Evolutionary conservation across 2,797 vertebrate genomes (phyloP).

Genomic region (Pseudochaenichthys georgianus): DNA sequence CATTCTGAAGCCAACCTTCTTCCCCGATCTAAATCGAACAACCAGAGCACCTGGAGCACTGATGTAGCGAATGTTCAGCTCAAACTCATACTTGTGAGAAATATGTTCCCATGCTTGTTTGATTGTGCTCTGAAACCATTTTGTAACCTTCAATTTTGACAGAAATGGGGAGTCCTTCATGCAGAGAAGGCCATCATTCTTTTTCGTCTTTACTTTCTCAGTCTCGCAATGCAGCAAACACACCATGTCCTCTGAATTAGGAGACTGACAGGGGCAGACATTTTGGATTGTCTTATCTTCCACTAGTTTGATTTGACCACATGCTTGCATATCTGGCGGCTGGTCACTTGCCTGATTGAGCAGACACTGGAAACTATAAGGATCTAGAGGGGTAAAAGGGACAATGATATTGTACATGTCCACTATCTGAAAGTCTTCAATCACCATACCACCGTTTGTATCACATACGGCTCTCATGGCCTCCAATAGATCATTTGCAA

Average conservation of each 20-base stretch:
- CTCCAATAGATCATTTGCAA: slow-evolving; percentile 89
- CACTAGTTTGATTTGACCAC: slow-evolving; percentile 87
- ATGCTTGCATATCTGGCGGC: slow-evolving; percentile 79
- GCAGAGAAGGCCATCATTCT: slow-evolving; percentile 81
- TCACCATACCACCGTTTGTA: slow-evolving; percentile 83
- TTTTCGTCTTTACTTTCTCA: slow-evolving; percentile 23
- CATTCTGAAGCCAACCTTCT: slow-evolving; percentile 86
- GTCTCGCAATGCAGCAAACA: slow-evolving; percentile 89
- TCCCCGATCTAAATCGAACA: slow-evolving; percentile 91
- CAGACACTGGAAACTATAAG: slow-evolving; percentile 84
- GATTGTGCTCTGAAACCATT: slow-evolving; percentile 89
- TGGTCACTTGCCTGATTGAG: slow-evolving; percentile 68
- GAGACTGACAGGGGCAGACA: slow-evolving; percentile 88
- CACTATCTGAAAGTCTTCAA: slow-evolving; percentile 88
- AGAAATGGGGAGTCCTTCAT: slow-evolving; percentile 84
- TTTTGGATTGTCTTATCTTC: slow-evolving; percentile 67
- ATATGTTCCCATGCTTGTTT: slow-evolving; percentile 91
- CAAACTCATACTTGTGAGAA: slow-evolving; percentile 94
- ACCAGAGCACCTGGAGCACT: slow-evolving; percentile 86
- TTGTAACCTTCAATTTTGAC: slow-evolving; percentile 86
- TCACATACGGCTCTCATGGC: slow-evolving; percentile 85
- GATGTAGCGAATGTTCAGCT: slow-evolving; percentile 85
- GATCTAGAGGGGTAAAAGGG: slow-evolving; percentile 85
- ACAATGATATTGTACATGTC: slow-evolving; percentile 87
- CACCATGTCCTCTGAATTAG: slow-evolving; percentile 86